These are phyloP conservation scores for Synchiropus splendidus DNA, from an alignment of 2,113 vertebrate genomes.

Conservation along the genomic window DNA sequence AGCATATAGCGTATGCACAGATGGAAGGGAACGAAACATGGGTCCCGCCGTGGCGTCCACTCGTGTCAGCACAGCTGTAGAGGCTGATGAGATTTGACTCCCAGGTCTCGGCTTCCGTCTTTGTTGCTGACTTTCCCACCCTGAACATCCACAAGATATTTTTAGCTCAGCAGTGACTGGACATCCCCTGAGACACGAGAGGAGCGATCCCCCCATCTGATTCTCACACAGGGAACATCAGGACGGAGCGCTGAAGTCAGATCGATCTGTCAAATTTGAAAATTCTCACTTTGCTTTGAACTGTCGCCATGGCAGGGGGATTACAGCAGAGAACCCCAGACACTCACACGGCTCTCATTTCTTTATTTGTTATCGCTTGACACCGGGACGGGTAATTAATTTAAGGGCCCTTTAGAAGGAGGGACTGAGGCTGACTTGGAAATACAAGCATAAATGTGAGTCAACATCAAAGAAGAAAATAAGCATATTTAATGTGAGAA, in stretches of 20 bases:
- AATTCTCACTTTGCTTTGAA: too few relatives aligned
- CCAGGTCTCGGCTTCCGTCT: slow-evolving; percentile 61
- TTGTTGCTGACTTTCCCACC: slow-evolving; percentile 66
- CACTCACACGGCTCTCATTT: too few relatives aligned
- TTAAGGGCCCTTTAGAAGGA: too few relatives aligned
- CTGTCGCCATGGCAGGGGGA: too few relatives aligned
- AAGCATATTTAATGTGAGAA: too few relatives aligned
- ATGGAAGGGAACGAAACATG: slow-evolving; percentile 12
- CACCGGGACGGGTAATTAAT: too few relatives aligned
- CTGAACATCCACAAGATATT: slow-evolving; percentile 57
- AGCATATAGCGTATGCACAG: not conserved
- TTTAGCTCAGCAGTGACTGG: slow-evolving; percentile 59
- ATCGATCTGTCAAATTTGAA: too few relatives aligned
- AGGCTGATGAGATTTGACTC: slow-evolving; percentile 55
- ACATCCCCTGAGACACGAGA: slow-evolving; percentile 44
- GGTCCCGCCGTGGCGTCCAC: slow-evolving; percentile 29
- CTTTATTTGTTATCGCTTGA: too few relatives aligned
- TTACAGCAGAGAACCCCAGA: too few relatives aligned
- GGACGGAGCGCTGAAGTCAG: slow-evolving; percentile 3
- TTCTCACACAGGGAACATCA: not conserved
- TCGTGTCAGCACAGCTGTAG: slow-evolving; percentile 47
- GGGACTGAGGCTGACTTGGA: too few relatives aligned
- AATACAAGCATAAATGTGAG: too few relatives aligned
- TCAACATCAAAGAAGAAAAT: too few relatives aligned
- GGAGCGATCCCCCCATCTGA: slow-evolving; percentile 21